phyloP scores from a whole-genome alignment of 2,888 invertebrate genomes.

The Tolmerus cingulatus region DNA sequence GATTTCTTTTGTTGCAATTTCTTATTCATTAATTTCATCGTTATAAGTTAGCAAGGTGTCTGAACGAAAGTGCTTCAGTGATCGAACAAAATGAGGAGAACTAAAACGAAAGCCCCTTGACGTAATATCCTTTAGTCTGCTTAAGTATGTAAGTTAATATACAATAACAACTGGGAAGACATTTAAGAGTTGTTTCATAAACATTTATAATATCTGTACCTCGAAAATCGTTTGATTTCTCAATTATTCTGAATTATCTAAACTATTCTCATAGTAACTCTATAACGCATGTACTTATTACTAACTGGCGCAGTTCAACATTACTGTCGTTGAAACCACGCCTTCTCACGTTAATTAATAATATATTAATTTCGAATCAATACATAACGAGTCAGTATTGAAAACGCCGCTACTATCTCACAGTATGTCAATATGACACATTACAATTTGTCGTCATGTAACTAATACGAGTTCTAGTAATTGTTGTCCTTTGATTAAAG shows the following conservation, averaged over 20 bases:
- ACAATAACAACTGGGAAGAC: slow-evolving; percentile 46
- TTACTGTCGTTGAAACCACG: neutral
- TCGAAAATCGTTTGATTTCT: slow-evolving; percentile 32
- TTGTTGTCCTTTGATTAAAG: slow-evolving; percentile 26
- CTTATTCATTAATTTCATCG: neutral
- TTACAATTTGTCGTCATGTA: slow-evolving; percentile 4
- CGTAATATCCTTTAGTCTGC: neutral
- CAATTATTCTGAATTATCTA: slow-evolving; percentile 38
- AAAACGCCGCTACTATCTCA: slow-evolving; percentile 3
- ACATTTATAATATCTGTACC: slow-evolving; percentile 29
- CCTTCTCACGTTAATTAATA: slow-evolving; percentile 11
- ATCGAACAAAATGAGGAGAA: neutral
- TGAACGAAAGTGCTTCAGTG: neutral
- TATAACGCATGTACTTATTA: slow-evolving; percentile 43
- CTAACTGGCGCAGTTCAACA: slow-evolving; percentile 7
- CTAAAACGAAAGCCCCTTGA: neutral
- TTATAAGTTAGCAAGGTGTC: neutral
- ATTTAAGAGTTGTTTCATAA: slow-evolving; percentile 42
- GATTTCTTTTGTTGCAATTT: neutral
- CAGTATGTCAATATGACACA: slow-evolving; percentile 40
- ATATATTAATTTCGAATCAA: slow-evolving; percentile 45
- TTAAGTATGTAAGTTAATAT: slow-evolving; percentile 34
- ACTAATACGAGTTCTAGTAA: slow-evolving; percentile 13
- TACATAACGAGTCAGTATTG: slow-evolving; percentile 6
- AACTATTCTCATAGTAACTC: slow-evolving; percentile 16